Conservation (phyloP, 2,797 vertebrate species). For the Dallia pectoralis region DNA sequence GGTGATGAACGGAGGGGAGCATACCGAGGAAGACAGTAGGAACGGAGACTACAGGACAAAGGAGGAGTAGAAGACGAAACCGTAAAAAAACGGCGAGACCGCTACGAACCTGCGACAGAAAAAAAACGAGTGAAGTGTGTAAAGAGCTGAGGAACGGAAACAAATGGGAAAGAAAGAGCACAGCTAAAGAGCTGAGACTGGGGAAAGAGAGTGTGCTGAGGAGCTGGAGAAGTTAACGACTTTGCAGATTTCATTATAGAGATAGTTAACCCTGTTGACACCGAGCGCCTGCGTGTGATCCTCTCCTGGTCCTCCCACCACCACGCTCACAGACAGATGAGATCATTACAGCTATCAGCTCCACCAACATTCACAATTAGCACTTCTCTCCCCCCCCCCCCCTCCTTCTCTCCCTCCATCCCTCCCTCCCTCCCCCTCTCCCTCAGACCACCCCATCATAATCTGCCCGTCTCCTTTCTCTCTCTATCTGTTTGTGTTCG, state of each 20-base stretch:
- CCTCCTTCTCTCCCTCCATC: background rate
- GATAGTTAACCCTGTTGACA: conserved; percentile 84
- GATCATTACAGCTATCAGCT: conserved; percentile 81
- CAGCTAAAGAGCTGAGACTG: conserved; percentile 6
- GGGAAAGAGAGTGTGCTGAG: conserved; percentile 41
- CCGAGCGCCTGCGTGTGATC: conserved; percentile 76
- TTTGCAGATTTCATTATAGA: conserved; percentile 84
- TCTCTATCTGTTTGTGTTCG: conserved; percentile 41
- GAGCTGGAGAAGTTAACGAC: conserved; percentile 78
- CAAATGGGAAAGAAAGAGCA: conserved; percentile 29
- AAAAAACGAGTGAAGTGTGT: background rate
- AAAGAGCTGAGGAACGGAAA: conserved; percentile 10
- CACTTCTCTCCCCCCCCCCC: conserved; percentile 61
- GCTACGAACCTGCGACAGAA: conserved; percentile 3
- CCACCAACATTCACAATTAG: conserved; percentile 82
- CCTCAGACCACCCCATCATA: too few species aligned
- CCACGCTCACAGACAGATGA: conserved; percentile 79
- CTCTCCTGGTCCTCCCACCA: conserved; percentile 77
- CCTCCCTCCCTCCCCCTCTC: conserved; percentile 41
- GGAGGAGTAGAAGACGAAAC: conserved; percentile 5
- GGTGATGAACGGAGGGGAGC: conserved; percentile 11
- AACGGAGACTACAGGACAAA: background rate
- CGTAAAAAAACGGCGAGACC: background rate
- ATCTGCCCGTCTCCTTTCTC: conserved; percentile 32
- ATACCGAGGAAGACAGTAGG: conserved; percentile 28